Base-by-base conservation (phyloP, 2,888 invertebrate species). In the Drosophila meridionalis region DNA sequence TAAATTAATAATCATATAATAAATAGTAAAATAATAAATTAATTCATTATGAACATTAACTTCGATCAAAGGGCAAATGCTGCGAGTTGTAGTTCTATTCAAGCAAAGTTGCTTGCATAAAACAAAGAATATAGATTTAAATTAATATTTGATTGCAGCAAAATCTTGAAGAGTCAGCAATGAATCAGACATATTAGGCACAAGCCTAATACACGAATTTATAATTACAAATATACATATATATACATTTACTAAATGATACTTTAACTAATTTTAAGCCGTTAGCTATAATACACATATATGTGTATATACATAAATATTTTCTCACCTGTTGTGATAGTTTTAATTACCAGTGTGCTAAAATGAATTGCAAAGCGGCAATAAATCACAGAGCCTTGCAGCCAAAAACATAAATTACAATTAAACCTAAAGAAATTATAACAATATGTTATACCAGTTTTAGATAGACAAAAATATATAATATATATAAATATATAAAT, bases 401-500 rank as follows among this genome's bases (percentile, higher is more conserved):
- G 73, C 71, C 73, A 40, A 32, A 63, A 64, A 57, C 87, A 84
- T 84, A 84, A 87, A 87, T 87, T 84, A 82, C 82, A 84, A 84
- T 84, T 84, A 83, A 82, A 76, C 66, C 84, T 68, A 70, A 76
- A 76, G 75, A 75, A 73, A 66, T 43, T 68, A 65, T 87, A 78
- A 84, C 80, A 82, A 82, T 73, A 78, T 66, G 66, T 58, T 82
- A 72, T 74, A 70, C 77, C 14, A 53, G 62, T 64, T 65, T 73
- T 65, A 62, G 65, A 48, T 53, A 42, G 42, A 68, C 55, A 78
- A 73, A 30, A 34, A 34, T 58, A 26, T 56, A 20, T n/a, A n/a
- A 28, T 48, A 14, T 36, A 65, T 58, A 36, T 3, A 42, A 2
- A 14, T 14, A 7, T n/a, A 42, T 36, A 67, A 69, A 80, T 47